Evolutionary conservation across 1,140 invertebrate species (phyloP).

Genomic region (Habropoda laboriosa): DNA sequence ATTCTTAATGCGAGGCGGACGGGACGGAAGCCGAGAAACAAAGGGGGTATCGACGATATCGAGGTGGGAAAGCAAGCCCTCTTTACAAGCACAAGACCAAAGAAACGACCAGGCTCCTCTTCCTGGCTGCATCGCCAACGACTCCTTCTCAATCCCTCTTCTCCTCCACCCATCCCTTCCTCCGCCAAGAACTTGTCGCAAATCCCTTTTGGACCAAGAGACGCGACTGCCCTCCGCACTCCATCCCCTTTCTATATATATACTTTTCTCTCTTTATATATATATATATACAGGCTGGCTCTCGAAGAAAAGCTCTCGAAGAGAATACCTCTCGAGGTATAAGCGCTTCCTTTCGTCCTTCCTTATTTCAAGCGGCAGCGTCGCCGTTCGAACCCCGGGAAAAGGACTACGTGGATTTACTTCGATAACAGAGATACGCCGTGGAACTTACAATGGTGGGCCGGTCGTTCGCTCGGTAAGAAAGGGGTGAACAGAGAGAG

Average conservation of each 20-base stretch:
- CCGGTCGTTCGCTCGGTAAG: neutral
- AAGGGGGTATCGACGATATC: constrained; percentile 55
- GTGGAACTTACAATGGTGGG: constrained; percentile 53
- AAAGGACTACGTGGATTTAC: constrained; percentile 66
- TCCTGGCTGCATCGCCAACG: constrained; percentile 39
- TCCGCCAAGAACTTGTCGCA: constrained; percentile 49
- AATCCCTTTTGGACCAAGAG: constrained; percentile 62
- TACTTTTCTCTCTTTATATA: neutral
- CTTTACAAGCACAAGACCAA: constrained; percentile 45
- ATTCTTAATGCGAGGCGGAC: constrained; percentile 45
- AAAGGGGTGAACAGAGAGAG: constrained; percentile 27
- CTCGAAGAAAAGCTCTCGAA: constrained; percentile 53
- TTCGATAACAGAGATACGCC: constrained; percentile 67
- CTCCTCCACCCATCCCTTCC: neutral
- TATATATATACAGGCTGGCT: constrained; percentile 11
- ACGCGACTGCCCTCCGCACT: constrained; percentile 28
- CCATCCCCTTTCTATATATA: neutral
- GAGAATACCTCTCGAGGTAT: constrained; percentile 66
- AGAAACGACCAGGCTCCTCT: constrained; percentile 33
- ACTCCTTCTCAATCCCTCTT: constrained; percentile 25
- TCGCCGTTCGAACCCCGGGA: constrained; percentile 37
- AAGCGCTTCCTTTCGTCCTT: constrained; percentile 62
- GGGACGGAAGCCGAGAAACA: constrained; percentile 38
- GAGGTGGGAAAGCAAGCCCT: constrained; percentile 53
- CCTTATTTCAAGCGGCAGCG: constrained; percentile 59